Conservation (phyloP, 2,888 invertebrate species). For the Blastobasis adustella region DNA sequence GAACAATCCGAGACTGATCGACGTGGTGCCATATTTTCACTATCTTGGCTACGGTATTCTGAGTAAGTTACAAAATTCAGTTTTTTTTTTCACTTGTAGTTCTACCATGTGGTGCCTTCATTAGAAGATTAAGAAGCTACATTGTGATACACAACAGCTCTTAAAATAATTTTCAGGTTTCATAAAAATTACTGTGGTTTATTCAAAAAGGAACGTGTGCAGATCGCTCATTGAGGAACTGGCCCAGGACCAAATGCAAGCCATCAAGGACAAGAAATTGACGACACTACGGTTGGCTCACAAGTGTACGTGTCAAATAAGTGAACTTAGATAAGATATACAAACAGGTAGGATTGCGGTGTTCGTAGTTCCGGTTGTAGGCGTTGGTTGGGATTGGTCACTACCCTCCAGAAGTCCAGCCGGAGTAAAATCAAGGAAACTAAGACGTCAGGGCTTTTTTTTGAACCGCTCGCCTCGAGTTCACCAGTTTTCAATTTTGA, state of each 20-base stretch:
- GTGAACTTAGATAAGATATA: background rate
- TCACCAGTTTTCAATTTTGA: too few species aligned
- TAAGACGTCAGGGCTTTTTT: too few species aligned
- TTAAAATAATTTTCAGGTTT: constrained; percentile 29
- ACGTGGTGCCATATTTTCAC: constrained; percentile 62
- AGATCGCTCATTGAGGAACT: constrained; percentile 2
- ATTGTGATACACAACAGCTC: too few species aligned
- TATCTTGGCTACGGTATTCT: constrained; percentile 61
- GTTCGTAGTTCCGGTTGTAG: too few species aligned
- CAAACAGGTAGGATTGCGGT: too few species aligned
- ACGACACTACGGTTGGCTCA: background rate
- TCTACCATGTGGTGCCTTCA: too few species aligned
- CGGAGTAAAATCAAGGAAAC: too few species aligned
- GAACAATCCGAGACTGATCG: constrained; percentile 57
- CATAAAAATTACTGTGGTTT: constrained; percentile 1
- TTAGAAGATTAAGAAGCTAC: too few species aligned
- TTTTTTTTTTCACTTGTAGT: too few species aligned
- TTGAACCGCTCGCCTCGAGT: too few species aligned
- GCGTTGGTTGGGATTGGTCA: too few species aligned
- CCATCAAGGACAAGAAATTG: background rate
- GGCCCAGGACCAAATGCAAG: background rate
- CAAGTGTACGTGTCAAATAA: background rate
- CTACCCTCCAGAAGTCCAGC: too few species aligned
- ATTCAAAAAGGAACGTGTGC: constrained; percentile 5
- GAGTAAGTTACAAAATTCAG: constrained; percentile 49